Base-by-base conservation (phyloP, 2,888 invertebrate species). In the Toxonevra muliebris region DNA sequence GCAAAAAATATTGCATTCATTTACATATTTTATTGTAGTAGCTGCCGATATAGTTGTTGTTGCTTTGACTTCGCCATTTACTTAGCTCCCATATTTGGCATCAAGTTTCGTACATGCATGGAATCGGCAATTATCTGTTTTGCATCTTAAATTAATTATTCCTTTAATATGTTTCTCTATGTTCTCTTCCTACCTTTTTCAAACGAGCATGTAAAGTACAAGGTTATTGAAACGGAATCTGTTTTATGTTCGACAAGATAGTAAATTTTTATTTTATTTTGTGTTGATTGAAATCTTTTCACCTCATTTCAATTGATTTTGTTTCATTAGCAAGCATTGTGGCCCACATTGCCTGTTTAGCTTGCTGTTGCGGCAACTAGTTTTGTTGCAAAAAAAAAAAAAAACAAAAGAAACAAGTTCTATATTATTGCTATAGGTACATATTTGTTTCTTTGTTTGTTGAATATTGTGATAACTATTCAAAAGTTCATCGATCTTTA, bases 171-270 rank as follows among this genome's bases (percentile, higher is more conserved):
- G 45, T 15, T 48, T 48, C n/a, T 13, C 2, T 13, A n/a, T 48
- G 50, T 48, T 4, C n/a, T n/a, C 50, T 4, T 13, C 13, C 8
- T 48, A 2, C 50, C n/a, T 48, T 15, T 15, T 15, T n/a, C 50
- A 48, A 48, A 7, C 50, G 15, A 48, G n/a, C 50, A 7, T n/a
- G 57, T 12, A 48, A 43, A 15, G 13, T 19, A 60, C 65, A 60
- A 60, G 65, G 59, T 53, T 59, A 60, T 58, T 59, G 59, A 58
- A 65, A 60, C 52, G 15, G 54, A 42, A 42, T 55, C 65, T 53
- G 59, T 10, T 65, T 59, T 52, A 13, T 42, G 45, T 15, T 40
- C 17, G 43, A 9, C 41, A 13, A 48, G 17, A 8, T 15, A 17
- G 4, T 53, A 12, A 0, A 43, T 8, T 9, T 52, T 40, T 13